Base-by-base conservation (phyloP, 2,113 vertebrate genomes). In the Pteropus alecto region DNA sequence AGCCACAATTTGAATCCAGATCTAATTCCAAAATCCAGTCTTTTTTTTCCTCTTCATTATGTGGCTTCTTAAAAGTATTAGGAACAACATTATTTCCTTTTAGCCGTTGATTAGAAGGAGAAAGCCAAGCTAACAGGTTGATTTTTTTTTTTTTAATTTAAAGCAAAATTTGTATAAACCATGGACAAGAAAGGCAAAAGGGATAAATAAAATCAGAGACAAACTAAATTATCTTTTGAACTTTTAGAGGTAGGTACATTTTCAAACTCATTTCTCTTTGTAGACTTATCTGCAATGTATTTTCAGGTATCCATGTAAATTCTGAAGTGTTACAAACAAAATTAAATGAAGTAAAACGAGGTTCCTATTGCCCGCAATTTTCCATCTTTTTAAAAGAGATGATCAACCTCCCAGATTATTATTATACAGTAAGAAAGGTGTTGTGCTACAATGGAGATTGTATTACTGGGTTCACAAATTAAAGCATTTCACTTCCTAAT, bases 221-320 rank as follows among this genome's bases (percentile, higher is more conserved):
- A 56, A 67, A 41, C 28, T n/a, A 65, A 76, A 46, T 65, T 86
- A 60, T 48, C 84, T 85, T 95, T 90, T 85, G 60, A 95, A 88
- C 18, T 78, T 63, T 24, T 86, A 61, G 71, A 83, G 7, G 30
- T 51, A 43, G 77, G 65, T 88, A 87, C 22, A 65, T 33, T 63
- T 94, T 87, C 58, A 41, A 13, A 82, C 65, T 65, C 65, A 92
- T 0, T 71, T n/a, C 74, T 30, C 13, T 63, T 7, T 82, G 46
- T 41, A 60, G 9, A 18, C 60, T 94, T 74, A 60, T 33, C 46
- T 87, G 28, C 43, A 86, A 18, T 1, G 0, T 86, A 43, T 82
- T 92, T 92, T 92, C 68, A 70, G 71, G 43, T 95, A 30, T 73
- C 19, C 28, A 0, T 48, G 13, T 88, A 63, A 76, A 89, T 86